Conservation (phyloP, 2,113 vertebrate genomes). For the Zosterops japonicus region DNA sequence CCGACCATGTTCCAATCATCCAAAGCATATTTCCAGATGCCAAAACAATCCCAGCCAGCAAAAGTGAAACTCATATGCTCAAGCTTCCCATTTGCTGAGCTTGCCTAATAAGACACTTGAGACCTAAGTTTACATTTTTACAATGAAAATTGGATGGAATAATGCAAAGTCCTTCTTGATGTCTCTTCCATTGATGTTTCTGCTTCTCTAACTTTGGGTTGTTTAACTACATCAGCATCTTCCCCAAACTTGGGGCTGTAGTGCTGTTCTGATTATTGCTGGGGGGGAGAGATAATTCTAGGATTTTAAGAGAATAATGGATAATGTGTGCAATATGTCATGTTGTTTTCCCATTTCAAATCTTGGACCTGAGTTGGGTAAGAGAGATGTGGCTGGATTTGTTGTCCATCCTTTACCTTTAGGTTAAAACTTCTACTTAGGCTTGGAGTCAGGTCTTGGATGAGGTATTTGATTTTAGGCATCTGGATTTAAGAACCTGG, state of each 20-base stretch:
- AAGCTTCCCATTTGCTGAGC: conserved; percentile 47
- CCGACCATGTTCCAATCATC: not conserved
- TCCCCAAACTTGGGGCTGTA: not conserved
- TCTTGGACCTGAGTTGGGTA: not conserved
- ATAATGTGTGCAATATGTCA: not conserved
- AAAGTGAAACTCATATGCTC: conserved; percentile 49
- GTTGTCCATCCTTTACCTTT: not conserved
- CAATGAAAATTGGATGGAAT: conserved; percentile 48
- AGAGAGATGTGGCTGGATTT: not conserved
- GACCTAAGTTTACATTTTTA: conserved; percentile 51
- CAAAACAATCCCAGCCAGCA: conserved; percentile 46
- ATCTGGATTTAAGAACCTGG: not conserved
- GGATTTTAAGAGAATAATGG: not conserved
- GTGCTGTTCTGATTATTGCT: not conserved
- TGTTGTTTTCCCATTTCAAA: not conserved
- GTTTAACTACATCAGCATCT: not conserved
- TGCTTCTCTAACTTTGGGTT: not conserved
- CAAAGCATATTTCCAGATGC: conserved; percentile 40
- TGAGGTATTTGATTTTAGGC: not conserved
- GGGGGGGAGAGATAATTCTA: not conserved
- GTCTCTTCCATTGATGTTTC: not conserved
- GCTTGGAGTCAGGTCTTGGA: not conserved
- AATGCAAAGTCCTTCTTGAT: conserved; percentile 25
- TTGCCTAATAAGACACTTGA: conserved; percentile 65
- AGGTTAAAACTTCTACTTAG: not conserved